These are phyloP conservation scores for Chironomus striatipennis DNA, from an alignment of 1,140 invertebrate species.

Conservation along the genomic window DNA sequence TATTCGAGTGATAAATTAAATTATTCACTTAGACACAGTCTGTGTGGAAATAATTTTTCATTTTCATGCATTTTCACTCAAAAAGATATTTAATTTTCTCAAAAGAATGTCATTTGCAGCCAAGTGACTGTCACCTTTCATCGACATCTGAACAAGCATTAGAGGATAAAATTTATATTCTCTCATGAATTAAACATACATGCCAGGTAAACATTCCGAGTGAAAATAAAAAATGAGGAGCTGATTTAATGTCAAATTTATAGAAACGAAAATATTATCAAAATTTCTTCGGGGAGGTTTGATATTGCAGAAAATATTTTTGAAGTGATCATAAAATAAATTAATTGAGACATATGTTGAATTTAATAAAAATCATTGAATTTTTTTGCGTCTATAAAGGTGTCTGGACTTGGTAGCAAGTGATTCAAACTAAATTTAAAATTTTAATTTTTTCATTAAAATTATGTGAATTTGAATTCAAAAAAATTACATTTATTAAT, in stretches of 20 bases:
- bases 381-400: too few species aligned
- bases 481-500: too few species aligned
- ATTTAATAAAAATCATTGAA: background rate
- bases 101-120: background rate
- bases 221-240: too few species aligned
- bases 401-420: too few species aligned
- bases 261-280: too few species aligned
- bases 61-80: background rate
- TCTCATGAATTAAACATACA: background rate
- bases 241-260: too few species aligned
- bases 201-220: too few species aligned
- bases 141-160: background rate
- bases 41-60: conserved; percentile 2
- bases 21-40: background rate
- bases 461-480: too few species aligned
- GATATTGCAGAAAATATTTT: too few species aligned
- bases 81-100: background rate
- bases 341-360: background rate
- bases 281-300: too few species aligned
- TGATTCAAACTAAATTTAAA: too few species aligned
- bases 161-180: background rate
- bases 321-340: background rate
- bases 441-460: too few species aligned
- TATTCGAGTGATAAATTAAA: background rate
- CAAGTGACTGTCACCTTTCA: background rate